A percentile compares a stretch with the other conserved stretches of the same genome.
Evolutionary conservation across 2,797 vertebrate genomes (phyloP).

Genomic region (Zalophus californianus): DNA sequence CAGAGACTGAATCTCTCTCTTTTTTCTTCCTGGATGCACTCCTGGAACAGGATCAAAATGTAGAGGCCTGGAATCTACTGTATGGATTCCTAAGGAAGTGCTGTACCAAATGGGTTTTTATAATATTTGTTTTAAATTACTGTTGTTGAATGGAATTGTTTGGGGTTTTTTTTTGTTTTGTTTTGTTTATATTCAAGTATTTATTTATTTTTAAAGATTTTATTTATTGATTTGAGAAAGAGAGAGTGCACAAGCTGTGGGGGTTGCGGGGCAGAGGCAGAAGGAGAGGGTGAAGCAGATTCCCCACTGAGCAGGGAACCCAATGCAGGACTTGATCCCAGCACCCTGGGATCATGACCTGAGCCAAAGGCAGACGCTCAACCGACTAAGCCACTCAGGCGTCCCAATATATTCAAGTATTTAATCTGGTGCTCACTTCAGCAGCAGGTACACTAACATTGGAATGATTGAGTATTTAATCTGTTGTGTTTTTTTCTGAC

Average conservation of each 20-base stretch:
- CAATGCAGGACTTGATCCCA: too few relatives aligned
- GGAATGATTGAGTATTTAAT: not conserved
- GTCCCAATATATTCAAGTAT: not conserved
- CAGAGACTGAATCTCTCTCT: not conserved
- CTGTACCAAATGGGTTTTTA: not conserved
- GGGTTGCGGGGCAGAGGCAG: too few relatives aligned
- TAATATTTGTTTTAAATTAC: constrained; percentile 57
- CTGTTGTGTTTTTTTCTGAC: not conserved
- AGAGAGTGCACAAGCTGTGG: too few relatives aligned
- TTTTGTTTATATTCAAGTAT: constrained; percentile 26
- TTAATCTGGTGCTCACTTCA: not conserved
- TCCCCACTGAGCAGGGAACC: too few relatives aligned
- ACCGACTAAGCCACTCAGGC: too few relatives aligned
- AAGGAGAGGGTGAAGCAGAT: too few relatives aligned
- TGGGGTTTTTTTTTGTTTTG: not conserved
- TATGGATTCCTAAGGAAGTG: not conserved
- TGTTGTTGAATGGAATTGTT: not conserved
- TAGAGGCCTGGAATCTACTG: not conserved
- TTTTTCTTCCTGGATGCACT: not conserved
- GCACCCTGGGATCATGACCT: too few relatives aligned
- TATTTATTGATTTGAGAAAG: too few relatives aligned
- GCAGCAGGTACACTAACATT: not conserved
- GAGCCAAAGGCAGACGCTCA: too few relatives aligned
- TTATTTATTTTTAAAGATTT: not conserved
- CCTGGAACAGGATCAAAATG: not conserved